Base-by-base conservation (phyloP, 2,113 vertebrate genomes). In the Prolemur simus region DNA sequence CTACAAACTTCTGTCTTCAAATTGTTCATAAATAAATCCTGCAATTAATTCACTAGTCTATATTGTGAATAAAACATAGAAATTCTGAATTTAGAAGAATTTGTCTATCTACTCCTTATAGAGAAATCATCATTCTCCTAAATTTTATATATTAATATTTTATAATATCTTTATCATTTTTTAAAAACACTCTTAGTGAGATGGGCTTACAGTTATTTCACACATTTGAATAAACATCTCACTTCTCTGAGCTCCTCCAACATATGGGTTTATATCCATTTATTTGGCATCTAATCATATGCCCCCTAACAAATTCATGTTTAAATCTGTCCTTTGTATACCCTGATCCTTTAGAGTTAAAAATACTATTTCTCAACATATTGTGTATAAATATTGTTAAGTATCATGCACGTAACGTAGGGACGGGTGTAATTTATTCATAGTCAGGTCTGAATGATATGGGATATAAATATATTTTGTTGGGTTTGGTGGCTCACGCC, bases 51-150 rank as follows among this genome's bases (percentile, higher is more conserved):
- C 45, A 78, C 32, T 47, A 3, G 8, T 87, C n/a, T 69, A 18
- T 45, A 15, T 64, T 80, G 27, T 84, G 47, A 85, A 83, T 83
- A 92, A 95, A 84, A 37, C 25, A 80, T 39, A 54, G n/a, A 78
- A 64, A 94, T 73, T 88, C 47, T 96, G 14, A 71, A 9, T 39
- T 66, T 91, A 54, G 74, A 63, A 6, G 8, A 60, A 23, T 54
- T 83, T 54, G 9, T 27, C 10, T 66, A 5, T 89, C 45, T 49
- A 1, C 29, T 76, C 10, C 29, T 90, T 83, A 23, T 4, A 71
- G n/a, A 78, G 17, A 90, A 94, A 82, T 71, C 76, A 14, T 83
- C 90, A n/a, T 27, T 94, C n/a, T 91, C 45, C 60, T 95, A 45
- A 77, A 47, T 82, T 76, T 71, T 85, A 29, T 34, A 39, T 92